Evolutionary conservation across 1,140 invertebrate species (phyloP), one percentile per base, ranked within the genome.

Genomic region (Pseudomyrmex sp.): DNA sequence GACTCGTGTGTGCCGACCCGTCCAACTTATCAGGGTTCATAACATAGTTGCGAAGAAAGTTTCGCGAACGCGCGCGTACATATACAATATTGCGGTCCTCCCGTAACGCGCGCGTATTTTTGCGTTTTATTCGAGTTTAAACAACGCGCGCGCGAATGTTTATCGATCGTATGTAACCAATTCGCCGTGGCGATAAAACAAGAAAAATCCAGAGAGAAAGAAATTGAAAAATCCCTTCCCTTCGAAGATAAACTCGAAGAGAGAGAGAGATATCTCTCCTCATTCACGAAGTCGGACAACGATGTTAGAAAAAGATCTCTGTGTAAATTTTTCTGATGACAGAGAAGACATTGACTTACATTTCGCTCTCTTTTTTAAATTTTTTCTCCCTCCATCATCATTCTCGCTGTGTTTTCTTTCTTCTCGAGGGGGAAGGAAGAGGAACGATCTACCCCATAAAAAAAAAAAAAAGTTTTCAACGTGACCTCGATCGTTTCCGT

Each of bases 1-100:
- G 52, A 48, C 61, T 46, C 20, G 76, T 35, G 35, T 35, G 35
- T 35, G 35, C 5, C 65, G 65, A 59, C 54, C 65, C 65, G 9
- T 35, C 66, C 18, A 77, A 77, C 75, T 80, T 80, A 48, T 80
- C 76, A 80, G 76, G 15, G 15, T 18, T 59, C 20, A 35, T 35
- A 68, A 69, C 76, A 80, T 80, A 80, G 76, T 80, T 80, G 26
- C 44, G 56, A 70, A 59, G 76, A 80, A 80, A 80, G 65, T 80
- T 80, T 12, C 18, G 35, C 35, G 20, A 26, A 68, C 75, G 20
- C 35, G 20, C 58, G 35, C 35, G 35, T 5, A 35, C 5, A 35
- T 35, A 63, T 35, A 75, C 44, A 61, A 5, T 61, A 61, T 75
- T 62, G 59, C 44, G 72, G 61, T n/a, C 26, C 72, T 63, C 26